Evolutionary conservation across 2,888 invertebrate species (phyloP).

Genomic region (Diarsia mendica): DNA sequence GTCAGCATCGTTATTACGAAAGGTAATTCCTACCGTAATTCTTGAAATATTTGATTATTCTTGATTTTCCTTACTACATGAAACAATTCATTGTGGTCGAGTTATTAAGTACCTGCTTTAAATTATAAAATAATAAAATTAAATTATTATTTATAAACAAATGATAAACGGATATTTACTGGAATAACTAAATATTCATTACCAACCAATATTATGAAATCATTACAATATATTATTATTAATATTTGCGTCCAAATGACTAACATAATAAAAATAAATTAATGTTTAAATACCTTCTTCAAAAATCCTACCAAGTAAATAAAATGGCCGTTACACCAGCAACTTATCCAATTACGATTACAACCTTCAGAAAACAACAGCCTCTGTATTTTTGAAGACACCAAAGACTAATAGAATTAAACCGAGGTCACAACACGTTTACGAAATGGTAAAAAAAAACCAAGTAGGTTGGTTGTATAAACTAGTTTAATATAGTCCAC

Average conservation of each 20-base stretch:
- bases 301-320: not conserved
- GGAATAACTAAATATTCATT: not conserved
- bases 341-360: not conserved
- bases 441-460: not conserved
- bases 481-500: constrained; percentile 9
- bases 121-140: too few species aligned
- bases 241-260: not conserved
- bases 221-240: not conserved
- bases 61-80: constrained; percentile 11
- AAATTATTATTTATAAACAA: too few species aligned
- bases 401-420: constrained; percentile 4
- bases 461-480: too few species aligned
- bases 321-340: too few species aligned
- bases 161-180: not conserved
- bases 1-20: not conserved
- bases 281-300: not conserved
- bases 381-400: not conserved
- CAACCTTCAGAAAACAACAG: not conserved
- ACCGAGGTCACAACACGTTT: not conserved
- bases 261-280: not conserved
- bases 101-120: not conserved
- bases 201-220: not conserved
- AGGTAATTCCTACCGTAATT: not conserved
- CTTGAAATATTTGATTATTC: constrained; percentile 1
- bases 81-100: constrained; percentile 21